Evolutionary conservation across 2,797 vertebrate genomes (phyloP), one percentile per base, ranked within the genome.

Genomic region (Sebastes nivosus): DNA sequence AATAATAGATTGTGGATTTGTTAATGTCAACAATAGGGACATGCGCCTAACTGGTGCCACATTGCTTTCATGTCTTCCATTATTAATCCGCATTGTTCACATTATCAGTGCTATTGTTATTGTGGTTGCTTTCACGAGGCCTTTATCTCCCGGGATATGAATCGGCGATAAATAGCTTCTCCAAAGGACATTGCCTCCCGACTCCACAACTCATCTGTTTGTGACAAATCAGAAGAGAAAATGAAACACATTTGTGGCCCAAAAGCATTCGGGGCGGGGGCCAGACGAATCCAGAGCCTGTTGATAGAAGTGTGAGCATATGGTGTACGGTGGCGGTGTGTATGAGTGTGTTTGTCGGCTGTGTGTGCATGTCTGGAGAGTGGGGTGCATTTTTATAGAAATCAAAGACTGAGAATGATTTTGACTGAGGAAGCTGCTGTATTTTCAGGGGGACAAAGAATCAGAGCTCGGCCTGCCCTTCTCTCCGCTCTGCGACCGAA

Each of bases 401-500:
- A 75, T 24, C 52, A 59, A 68, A 84, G 16, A 20, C 27, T 77
- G 46, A 70, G 61, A 59, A 72, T 34, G 27, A 27, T 72, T 80
- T 69, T 74, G 66, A 87, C 52, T 59, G 38, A 89, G 57, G 22
- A 30, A 34, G n/a, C 57, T 38, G 52, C 77, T 95, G 2, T 93
- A 78, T 94, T 93, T 94, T 42, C 89, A 99, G 98, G 99, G 98
- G 73, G 98, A 99, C 93, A 98, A 99, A 96, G 99, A 99, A 94
- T 96, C 98, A 7, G 98, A 99, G 82, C 94, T 99, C 36, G 99
- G 99, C 27, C 95, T 99, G 83, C 97, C 98, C 0, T 99, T 99
- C 91, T 99, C 98, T 50, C 98, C 99, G 10, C 95, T 99, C 76
- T 99, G 99, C 72, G 99, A 99, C 94, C 95, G 97, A 77, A 99